Evolutionary conservation across 2,113 vertebrate genomes (phyloP).

Genomic region (Cynopterus brachyotis): DNA sequence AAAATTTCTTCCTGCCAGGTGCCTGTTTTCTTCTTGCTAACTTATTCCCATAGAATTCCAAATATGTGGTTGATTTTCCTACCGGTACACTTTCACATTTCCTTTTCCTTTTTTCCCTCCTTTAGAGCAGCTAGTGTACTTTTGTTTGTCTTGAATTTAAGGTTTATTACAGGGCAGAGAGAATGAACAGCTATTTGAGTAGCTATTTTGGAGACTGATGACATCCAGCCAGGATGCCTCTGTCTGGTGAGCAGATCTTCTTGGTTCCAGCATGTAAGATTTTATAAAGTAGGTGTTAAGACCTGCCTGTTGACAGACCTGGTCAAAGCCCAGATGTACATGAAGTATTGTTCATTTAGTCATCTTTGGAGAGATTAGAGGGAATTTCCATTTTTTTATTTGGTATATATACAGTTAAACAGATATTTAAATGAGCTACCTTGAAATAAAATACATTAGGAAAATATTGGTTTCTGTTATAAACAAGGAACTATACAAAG

Average conservation of each 20-base stretch:
- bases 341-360: not conserved
- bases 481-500: not conserved
- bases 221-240: slow-evolving; percentile 22
- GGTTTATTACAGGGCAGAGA: not conserved
- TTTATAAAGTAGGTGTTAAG: not conserved
- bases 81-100: not conserved
- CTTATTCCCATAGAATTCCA: slow-evolving; percentile 69
- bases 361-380: not conserved
- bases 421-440: not conserved
- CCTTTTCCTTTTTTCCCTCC: not conserved
- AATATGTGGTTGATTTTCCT: slow-evolving; percentile 63
- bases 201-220: slow-evolving; percentile 32
- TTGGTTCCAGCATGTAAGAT: not conserved
- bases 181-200: not conserved
- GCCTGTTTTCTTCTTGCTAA: slow-evolving; percentile 69
- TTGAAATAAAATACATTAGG: slow-evolving; percentile 29
- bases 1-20: slow-evolving; percentile 74
- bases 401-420: not conserved
- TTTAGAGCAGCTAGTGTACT: not conserved
- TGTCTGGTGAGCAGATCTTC: not conserved
- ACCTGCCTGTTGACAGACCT: not conserved
- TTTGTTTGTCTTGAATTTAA: not conserved
- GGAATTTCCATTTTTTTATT: not conserved
- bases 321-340: not conserved
- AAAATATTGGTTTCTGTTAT: not conserved